A percentile compares a stretch with the other conserved stretches of the same genome.
These are phyloP conservation scores for Plotosus lineatus DNA, from an alignment of 2,113 vertebrate genomes.

Conservation along the genomic window DNA sequence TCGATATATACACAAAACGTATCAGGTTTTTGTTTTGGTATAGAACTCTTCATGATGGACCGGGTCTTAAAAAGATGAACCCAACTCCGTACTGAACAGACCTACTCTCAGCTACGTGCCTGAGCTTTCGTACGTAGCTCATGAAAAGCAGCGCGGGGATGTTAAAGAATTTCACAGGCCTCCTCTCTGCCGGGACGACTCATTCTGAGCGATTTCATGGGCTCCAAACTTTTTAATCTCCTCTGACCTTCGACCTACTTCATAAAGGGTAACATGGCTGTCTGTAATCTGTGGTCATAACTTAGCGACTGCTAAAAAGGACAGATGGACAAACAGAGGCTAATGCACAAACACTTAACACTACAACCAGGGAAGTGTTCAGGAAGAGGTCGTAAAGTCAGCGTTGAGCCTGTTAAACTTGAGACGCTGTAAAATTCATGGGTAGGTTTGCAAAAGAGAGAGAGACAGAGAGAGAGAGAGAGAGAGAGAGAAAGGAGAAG, in stretches of 20 bases:
- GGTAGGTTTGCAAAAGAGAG: not conserved
- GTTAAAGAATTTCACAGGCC: slow-evolving; percentile 12
- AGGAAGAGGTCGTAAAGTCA: slow-evolving; percentile 13
- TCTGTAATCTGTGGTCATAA: slow-evolving; percentile 60
- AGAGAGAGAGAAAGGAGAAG: not conserved
- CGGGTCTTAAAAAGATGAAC: not conserved
- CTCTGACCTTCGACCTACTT: slow-evolving; percentile 61
- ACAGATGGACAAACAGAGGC: slow-evolving; percentile 24
- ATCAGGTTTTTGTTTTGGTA: too few species aligned
- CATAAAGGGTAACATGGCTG: slow-evolving; percentile 46
- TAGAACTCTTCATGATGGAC: not conserved
- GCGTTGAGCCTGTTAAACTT: slow-evolving; percentile 21
- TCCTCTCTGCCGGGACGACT: slow-evolving; percentile 8
- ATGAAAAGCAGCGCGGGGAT: slow-evolving; percentile 1
- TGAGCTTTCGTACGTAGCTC: not conserved
- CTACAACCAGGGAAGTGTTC: not conserved
- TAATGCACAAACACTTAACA: slow-evolving; percentile 10
- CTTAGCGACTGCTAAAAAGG: slow-evolving; percentile 33
- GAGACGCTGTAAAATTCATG: slow-evolving; percentile 1
- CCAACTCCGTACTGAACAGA: too few species aligned
- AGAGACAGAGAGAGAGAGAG: not conserved
- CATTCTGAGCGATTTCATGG: slow-evolving; percentile 1
- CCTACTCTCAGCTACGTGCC: not conserved
- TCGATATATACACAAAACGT: too few species aligned
- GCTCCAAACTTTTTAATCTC: slow-evolving; percentile 59